phyloP scores from a whole-genome alignment of 64 coral and sea anemone species.

The Montipora foliosa region DNA sequence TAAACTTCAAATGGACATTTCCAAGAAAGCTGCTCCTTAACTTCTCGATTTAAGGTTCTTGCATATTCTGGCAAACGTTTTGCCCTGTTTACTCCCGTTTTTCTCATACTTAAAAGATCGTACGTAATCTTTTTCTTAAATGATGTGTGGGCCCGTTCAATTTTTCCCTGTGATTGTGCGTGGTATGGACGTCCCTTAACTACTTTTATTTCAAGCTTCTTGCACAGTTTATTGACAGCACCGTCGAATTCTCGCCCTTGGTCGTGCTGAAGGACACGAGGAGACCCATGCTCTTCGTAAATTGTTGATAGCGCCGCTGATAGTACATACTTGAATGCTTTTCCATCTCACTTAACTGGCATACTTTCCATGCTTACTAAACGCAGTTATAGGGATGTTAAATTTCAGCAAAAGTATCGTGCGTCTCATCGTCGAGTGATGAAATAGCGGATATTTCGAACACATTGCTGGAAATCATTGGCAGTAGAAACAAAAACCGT shows the following conservation, averaged over 20 bases:
- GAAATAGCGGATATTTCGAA: too few species aligned
- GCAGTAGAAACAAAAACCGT: too few species aligned
- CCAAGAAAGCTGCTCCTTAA: too few species aligned
- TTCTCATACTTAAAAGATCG: not conserved
- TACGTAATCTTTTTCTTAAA: conserved; percentile 29
- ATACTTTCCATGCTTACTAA: conserved; percentile 44
- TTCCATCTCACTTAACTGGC: conserved; percentile 13
- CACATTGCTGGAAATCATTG: too few species aligned
- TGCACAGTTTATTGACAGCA: conserved; percentile 28
- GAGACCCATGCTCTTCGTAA: not conserved
- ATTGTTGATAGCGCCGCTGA: conserved; percentile 2
- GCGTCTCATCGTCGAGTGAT: not conserved
- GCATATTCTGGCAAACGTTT: conserved; percentile 11
- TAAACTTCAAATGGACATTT: too few species aligned
- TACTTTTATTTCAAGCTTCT: conserved; percentile 15
- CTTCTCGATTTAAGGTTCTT: conserved; percentile 31
- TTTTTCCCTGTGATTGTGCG: conserved; percentile 49
- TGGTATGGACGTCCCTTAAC: conserved; percentile 13
- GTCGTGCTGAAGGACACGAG: conserved; percentile 44
- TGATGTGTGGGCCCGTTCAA: conserved; percentile 12
- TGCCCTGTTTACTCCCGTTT: conserved; percentile 48
- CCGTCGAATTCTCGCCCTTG: conserved; percentile 31
- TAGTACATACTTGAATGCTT: conserved; percentile 46
- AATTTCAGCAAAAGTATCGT: not conserved
- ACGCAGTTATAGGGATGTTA: not conserved